Percentiles rank a stretch among this genome's conserved stretches.
These are phyloP conservation scores for Ceraclea dissimilis DNA, from an alignment of 2,888 invertebrate species.

Conservation along the genomic window DNA sequence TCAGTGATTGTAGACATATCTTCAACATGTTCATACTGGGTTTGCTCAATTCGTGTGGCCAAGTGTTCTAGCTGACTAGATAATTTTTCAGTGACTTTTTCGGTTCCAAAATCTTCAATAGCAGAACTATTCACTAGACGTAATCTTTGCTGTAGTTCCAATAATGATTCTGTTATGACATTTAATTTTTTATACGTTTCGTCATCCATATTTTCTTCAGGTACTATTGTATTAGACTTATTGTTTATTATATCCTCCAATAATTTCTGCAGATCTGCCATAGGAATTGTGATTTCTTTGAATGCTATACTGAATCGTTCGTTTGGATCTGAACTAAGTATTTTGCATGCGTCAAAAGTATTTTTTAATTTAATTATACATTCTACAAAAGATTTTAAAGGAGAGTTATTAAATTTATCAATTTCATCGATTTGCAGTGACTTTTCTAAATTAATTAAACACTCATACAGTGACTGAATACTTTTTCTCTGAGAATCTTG, in stretches of 20 bases:
- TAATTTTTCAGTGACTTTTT: neutral
- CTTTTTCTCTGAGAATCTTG: neutral
- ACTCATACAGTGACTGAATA: constrained; percentile 32
- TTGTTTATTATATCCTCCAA: constrained; percentile 26
- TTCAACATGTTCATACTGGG: constrained; percentile 12
- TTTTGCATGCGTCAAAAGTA: constrained; percentile 1
- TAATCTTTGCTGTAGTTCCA: constrained; percentile 16
- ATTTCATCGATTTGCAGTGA: constrained; percentile 37
- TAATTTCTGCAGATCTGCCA: constrained; percentile 27
- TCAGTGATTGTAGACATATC: constrained; percentile 21
- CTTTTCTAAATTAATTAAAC: constrained; percentile 35
- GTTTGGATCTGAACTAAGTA: neutral
- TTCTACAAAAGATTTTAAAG: constrained; percentile 35
- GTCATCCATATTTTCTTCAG: constrained; percentile 9
- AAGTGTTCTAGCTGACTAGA: constrained; percentile 13
- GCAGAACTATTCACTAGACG: constrained; percentile 4
- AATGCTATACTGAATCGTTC: neutral
- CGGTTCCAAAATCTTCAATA: neutral
- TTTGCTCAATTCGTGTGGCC: constrained; percentile 12
- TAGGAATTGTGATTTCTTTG: neutral
- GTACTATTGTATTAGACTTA: constrained; percentile 27
- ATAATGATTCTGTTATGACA: constrained; percentile 16
- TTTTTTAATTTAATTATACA: constrained; percentile 17
- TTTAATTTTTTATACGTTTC: constrained; percentile 13
- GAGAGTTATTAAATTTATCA: constrained; percentile 31